Evolutionary conservation across 2,797 vertebrate species (phyloP), one percentile per base, ranked within the genome.

Genomic region (Mormyrus proboscirostris): DNA sequence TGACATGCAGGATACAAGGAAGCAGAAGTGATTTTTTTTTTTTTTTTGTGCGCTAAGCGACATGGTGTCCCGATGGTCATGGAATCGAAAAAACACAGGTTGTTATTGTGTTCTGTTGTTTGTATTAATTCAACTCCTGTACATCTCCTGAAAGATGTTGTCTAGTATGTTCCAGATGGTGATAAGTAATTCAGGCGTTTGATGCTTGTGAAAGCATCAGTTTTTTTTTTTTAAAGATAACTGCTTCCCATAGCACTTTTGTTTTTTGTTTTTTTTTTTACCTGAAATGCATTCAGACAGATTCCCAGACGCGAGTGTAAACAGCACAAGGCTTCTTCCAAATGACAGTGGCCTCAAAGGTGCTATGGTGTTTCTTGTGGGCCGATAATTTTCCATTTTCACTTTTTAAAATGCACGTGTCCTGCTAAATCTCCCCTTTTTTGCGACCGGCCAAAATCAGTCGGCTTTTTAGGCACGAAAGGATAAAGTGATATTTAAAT

Each of bases 1-100:
- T 82, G 76, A 82, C 47, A 82, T 82, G 76, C 76, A 22, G 76
- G 76, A 82, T 82, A 47, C 76, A 8, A 47, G 41, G 76, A 82
- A 47, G 76, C 5, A 7, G 76, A 82, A 47, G 38, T 47, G 76
- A 44, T 44, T 41, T 44, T 44, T 16, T 44, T 44, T 44, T 12
- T 57, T 38, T 12, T 47, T 47, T 82, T 47, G 19, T 47, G 41
- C 41, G 41, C 41, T 10, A 82, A 47, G 41, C 76, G 41, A 47
- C 19, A 9, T 79, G 38, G 73, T 82, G 41, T 82, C 41, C 19
- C 76, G 16, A 82, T 47, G 19, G 76, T 47, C 6, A 8, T 82
- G 76, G 41, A 47, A 79, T 7, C 16, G 19, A 82, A 82, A 82
- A 47, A 44, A 47, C 41, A 47, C 38, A 44, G 7, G 19, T 47